Conservation (phyloP, 2,888 invertebrate species). For the Drosophila paranaensis region DNA sequence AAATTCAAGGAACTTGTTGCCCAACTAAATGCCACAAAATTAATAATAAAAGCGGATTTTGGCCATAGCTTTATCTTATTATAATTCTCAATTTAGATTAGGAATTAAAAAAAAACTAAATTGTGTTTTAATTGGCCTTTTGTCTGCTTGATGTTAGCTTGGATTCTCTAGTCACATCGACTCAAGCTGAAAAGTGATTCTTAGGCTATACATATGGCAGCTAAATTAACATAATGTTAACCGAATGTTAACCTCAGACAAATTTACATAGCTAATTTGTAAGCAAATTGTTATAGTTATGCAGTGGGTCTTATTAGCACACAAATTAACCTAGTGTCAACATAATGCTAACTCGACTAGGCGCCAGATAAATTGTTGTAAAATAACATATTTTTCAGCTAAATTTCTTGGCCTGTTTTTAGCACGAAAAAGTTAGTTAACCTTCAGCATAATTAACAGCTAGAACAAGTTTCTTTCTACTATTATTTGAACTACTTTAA, state of each 20-base stretch:
- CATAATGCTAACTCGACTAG: conserved; percentile 8
- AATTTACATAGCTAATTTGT: conserved; percentile 5
- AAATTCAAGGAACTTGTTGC: conserved; percentile 10
- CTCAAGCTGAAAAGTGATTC: neutral
- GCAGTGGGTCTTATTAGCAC: neutral
- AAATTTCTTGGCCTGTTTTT: neutral
- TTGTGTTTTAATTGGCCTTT: neutral
- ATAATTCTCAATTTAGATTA: neutral
- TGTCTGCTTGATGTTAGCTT: neutral
- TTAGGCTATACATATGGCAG: too few relatives aligned
- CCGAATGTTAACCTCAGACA: neutral
- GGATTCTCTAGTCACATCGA: too few relatives aligned
- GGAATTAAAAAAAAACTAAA: neutral
- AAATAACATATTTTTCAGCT: neutral
- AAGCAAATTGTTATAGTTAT: neutral
- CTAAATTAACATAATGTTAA: conserved; percentile 4
- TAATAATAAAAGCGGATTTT: neutral
- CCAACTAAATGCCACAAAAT: conserved; percentile 17
- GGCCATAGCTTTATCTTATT: neutral
- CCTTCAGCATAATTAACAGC: neutral
- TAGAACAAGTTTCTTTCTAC: neutral
- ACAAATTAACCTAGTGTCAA: conserved; percentile 2
- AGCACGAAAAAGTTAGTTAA: neutral
- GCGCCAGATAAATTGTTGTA: neutral
- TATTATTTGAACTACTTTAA: too few relatives aligned